Conservation (phyloP, 1,140 invertebrate species). For the Tachypleus tridentatus region DNA sequence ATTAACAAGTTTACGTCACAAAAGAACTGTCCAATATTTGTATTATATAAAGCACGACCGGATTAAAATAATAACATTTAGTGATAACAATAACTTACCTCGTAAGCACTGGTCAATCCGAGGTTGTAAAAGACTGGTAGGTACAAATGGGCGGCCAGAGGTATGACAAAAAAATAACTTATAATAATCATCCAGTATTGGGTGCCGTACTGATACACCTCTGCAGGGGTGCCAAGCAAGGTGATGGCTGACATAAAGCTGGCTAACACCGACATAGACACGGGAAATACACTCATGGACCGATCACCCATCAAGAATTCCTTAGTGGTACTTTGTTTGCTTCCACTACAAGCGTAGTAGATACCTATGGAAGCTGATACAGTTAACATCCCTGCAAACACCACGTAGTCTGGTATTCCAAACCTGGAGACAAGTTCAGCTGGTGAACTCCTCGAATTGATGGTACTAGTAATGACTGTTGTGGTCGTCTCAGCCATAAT, state of each 20-base stretch:
- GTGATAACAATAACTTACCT: constrained; percentile 43
- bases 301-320: constrained; percentile 43
- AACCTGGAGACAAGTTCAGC: constrained; percentile 1
- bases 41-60: too few relatives aligned
- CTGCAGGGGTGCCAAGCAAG: constrained; percentile 70
- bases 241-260: constrained; percentile 79
- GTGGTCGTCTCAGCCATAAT: too few relatives aligned
- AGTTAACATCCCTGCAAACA: constrained; percentile 19
- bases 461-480: too few relatives aligned
- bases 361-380: constrained; percentile 61
- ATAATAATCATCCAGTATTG: constrained; percentile 68
- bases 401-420: constrained; percentile 18
- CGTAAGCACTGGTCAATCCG: constrained; percentile 73
- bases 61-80: too few relatives aligned
- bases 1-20: too few relatives aligned
- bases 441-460: too few relatives aligned
- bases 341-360: constrained; percentile 60
- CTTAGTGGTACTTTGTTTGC: constrained; percentile 48
- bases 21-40: too few relatives aligned
- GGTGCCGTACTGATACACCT: constrained; percentile 69
- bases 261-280: constrained; percentile 61
- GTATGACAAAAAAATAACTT: constrained; percentile 61
- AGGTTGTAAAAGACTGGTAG: constrained; percentile 81
- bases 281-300: constrained; percentile 55
- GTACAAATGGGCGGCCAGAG: constrained; percentile 67